Percentiles rank a stretch among this genome's conserved stretches.
Evolutionary conservation across 2,797 vertebrate genomes (phyloP).

Genomic region (Harpagifer antarcticus): DNA sequence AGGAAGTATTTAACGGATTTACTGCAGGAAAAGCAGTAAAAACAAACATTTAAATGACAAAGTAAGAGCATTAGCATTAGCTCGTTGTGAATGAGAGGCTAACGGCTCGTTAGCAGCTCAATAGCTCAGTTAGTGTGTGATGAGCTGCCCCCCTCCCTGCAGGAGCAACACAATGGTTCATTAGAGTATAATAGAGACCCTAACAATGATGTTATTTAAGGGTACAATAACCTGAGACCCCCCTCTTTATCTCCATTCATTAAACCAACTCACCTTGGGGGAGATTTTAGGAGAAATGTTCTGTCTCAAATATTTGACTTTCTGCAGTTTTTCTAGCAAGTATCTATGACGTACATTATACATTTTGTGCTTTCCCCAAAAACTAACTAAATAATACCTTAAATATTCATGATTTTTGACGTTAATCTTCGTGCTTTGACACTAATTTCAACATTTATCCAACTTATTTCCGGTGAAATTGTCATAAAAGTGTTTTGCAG

Average conservation of each 20-base stretch:
- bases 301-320: no score
- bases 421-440: neutral
- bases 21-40: no score
- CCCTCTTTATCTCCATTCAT: conserved; percentile 31
- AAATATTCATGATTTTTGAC: neutral
- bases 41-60: no score
- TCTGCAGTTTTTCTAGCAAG: no score
- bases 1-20: no score
- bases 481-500: neutral
- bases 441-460: neutral
- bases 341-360: no score
- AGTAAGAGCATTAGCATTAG: no score
- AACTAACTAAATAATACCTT: no score
- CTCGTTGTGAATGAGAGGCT: no score
- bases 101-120: conserved; percentile 40
- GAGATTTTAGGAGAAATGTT: no score
- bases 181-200: conserved; percentile 46
- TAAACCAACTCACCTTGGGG: conserved; percentile 11
- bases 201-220: conserved; percentile 70
- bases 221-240: conserved; percentile 48
- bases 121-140: conserved; percentile 49
- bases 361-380: no score
- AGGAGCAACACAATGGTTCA: conserved; percentile 58
- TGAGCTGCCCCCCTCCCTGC: conserved; percentile 54
- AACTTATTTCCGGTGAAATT: neutral